Evolutionary conservation across 2,113 vertebrate genomes (phyloP).

Genomic region (Hemibagrus wyckioides): DNA sequence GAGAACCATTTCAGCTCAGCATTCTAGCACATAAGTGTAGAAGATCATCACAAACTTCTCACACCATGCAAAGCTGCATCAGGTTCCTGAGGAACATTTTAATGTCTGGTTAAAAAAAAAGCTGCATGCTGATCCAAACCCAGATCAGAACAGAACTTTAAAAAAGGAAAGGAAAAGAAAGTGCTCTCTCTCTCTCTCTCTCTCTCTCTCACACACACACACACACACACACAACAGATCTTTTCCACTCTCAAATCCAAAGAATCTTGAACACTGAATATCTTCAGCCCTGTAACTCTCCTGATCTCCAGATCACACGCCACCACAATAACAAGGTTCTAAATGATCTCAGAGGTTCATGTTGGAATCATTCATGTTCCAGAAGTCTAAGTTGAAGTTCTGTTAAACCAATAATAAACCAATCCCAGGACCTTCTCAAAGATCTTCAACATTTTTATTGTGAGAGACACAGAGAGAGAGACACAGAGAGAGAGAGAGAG

Average conservation of each 20-base stretch:
- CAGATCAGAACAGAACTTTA: background rate
- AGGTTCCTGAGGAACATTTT: background rate
- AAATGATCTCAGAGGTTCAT: background rate
- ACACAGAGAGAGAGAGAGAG: background rate
- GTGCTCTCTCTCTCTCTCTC: background rate
- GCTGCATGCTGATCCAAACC: background rate
- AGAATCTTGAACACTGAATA: background rate
- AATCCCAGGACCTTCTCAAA: background rate
- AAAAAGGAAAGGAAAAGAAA: background rate
- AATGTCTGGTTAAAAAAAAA: background rate
- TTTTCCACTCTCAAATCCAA: conserved; percentile 11
- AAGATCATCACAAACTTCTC: background rate
- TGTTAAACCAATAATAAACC: background rate
- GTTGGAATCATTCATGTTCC: background rate
- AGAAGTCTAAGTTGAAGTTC: background rate
- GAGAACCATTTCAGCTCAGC: background rate
- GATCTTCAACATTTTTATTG: background rate
- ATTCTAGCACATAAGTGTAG: background rate
- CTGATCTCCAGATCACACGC: background rate
- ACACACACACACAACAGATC: background rate
- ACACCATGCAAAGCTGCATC: background rate
- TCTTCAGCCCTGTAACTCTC: no score
- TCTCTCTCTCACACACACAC: background rate
- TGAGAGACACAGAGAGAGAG: background rate
- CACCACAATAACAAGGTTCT: background rate